Conservation (phyloP, 2,888 invertebrate species). For the Pollenia angustigena region DNA sequence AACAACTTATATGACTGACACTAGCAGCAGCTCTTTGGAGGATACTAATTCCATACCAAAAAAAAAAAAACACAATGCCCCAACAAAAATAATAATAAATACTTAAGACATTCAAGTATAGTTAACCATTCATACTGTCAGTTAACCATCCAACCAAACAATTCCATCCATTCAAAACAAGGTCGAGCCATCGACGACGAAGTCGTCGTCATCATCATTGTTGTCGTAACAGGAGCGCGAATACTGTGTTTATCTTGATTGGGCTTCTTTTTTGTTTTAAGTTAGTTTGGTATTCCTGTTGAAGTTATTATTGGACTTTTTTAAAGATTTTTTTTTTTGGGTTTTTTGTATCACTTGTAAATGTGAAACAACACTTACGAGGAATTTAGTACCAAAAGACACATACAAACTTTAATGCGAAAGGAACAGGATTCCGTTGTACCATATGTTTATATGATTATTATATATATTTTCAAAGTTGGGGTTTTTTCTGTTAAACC, state of each 20-base stretch:
- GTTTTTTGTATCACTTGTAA: slow-evolving; percentile 74
- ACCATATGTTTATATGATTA: slow-evolving; percentile 65
- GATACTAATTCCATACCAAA: slow-evolving; percentile 6
- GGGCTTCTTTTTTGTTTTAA: slow-evolving; percentile 68
- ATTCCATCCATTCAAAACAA: slow-evolving; percentile 66
- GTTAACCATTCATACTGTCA: slow-evolving; percentile 66
- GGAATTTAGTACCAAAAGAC: neutral
- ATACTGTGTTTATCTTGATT: slow-evolving; percentile 77
- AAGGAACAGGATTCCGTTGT: slow-evolving; percentile 65
- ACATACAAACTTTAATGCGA: neutral
- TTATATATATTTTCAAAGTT: slow-evolving; percentile 46
- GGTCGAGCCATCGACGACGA: slow-evolving; percentile 51
- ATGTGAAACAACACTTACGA: slow-evolving; percentile 75
- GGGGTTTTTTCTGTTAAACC: neutral
- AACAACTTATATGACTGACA: slow-evolving; percentile 48
- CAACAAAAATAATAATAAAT: slow-evolving; percentile 57
- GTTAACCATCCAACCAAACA: slow-evolving; percentile 56
- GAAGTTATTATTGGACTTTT: slow-evolving; percentile 44
- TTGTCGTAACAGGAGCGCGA: slow-evolving; percentile 75
- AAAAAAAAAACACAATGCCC: neutral
- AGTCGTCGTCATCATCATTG: slow-evolving; percentile 45
- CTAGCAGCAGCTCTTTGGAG: slow-evolving; percentile 13
- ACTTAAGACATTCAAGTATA: slow-evolving; percentile 61
- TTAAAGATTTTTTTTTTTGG: neutral
- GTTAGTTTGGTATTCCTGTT: slow-evolving; percentile 19